Percentiles rank a stretch among this genome's conserved stretches.
Conservation (phyloP, 2,888 invertebrate species). For the Chymomyza caudatula region DNA sequence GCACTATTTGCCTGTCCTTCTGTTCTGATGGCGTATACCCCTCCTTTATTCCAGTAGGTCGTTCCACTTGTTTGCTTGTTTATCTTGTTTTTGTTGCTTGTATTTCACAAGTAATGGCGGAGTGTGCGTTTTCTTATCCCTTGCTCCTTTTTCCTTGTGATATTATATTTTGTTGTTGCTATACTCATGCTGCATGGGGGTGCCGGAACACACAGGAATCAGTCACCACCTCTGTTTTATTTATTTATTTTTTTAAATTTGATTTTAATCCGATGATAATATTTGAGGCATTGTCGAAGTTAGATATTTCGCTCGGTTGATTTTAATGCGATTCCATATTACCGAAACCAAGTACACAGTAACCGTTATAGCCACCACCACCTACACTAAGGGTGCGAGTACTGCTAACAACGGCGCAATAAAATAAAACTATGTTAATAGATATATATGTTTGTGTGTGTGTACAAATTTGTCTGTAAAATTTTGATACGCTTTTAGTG, state of each 20-base stretch:
- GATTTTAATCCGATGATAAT: conserved; percentile 64
- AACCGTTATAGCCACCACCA: background rate
- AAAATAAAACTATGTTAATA: conserved; percentile 8
- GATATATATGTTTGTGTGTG: background rate
- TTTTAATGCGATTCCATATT: conserved; percentile 54
- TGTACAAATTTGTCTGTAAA: background rate
- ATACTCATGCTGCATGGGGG: background rate
- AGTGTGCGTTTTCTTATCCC: background rate
- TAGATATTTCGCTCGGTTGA: conserved; percentile 62
- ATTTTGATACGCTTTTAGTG: too few relatives aligned
- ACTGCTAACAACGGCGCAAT: conserved; percentile 4
- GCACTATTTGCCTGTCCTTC: background rate
- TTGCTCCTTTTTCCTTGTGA: background rate
- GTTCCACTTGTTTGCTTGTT: background rate
- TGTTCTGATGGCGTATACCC: background rate
- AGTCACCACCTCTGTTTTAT: conserved; percentile 24
- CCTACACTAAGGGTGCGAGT: conserved; percentile 10
- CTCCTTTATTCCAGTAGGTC: background rate
- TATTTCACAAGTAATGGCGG: background rate
- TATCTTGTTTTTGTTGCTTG: background rate
- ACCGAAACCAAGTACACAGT: conserved; percentile 12
- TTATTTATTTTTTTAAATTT: conserved; percentile 34
- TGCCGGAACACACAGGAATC: conserved; percentile 8
- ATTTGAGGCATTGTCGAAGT: conserved; percentile 48
- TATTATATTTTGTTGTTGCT: background rate